Evolutionary conservation across 2,888 invertebrate species (phyloP).

Genomic region (Mythimna lalbum): DNA sequence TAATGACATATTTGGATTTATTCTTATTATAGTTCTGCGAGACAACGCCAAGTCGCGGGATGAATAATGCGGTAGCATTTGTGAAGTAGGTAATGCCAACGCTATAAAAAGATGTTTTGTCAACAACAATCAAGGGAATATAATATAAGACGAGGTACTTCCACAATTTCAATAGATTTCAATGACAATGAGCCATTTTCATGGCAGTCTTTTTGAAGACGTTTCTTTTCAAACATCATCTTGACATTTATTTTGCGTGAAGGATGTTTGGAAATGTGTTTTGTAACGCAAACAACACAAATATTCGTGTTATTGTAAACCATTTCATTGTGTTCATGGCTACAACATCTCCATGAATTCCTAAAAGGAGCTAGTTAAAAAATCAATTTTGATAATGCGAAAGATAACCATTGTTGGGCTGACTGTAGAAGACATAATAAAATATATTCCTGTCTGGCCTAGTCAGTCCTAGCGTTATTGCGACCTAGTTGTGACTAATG

Average conservation of each 20-base stretch:
- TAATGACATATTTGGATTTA: constrained; percentile 48
- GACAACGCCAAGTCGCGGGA: constrained; percentile 63
- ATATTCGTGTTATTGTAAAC: not conserved
- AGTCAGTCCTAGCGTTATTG: constrained; percentile 24
- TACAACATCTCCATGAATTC: constrained; percentile 19
- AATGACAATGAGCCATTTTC: constrained; percentile 37
- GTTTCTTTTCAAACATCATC: constrained; percentile 28
- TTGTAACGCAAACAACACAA: constrained; percentile 11
- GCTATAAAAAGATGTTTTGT: constrained; percentile 61
- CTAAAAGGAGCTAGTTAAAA: constrained; percentile 5
- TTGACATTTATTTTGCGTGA: constrained; percentile 21
- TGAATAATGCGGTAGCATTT: constrained; percentile 64
- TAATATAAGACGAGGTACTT: constrained; percentile 22
- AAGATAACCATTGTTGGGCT: constrained; percentile 28
- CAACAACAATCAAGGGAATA: constrained; percentile 43
- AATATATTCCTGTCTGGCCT: constrained; percentile 52
- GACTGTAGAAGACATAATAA: constrained; percentile 49
- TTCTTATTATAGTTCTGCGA: constrained; percentile 59
- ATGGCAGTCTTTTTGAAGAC: constrained; percentile 13
- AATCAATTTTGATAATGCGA: constrained; percentile 10
- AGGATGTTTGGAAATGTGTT: constrained; percentile 31
- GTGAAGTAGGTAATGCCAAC: constrained; percentile 63
- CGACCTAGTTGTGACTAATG: constrained; percentile 44
- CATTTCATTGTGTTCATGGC: constrained; percentile 10
- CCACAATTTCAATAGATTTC: constrained; percentile 44